Evolutionary conservation across 1,140 invertebrate species (phyloP).

Genomic region (Drosophila sproati): DNA sequence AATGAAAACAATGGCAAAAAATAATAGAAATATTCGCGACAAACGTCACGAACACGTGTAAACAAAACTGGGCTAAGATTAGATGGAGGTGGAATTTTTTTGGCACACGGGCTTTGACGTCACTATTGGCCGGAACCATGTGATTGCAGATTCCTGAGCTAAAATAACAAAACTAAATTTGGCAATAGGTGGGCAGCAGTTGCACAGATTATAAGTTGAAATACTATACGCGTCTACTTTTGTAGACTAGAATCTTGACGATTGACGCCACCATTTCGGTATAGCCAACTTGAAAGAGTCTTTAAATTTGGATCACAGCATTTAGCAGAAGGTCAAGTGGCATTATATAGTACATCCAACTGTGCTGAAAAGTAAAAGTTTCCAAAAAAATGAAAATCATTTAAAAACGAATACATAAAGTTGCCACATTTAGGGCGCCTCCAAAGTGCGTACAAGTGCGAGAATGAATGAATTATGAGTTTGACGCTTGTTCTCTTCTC

Average conservation of each 20-base stretch:
- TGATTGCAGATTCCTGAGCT: slow-evolving; percentile 45
- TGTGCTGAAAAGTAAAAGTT: slow-evolving; percentile 11
- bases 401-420: background rate
- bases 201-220: background rate
- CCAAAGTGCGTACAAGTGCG: slow-evolving; percentile 27
- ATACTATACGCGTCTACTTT: background rate
- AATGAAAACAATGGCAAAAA: slow-evolving; percentile 13
- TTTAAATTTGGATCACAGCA: background rate
- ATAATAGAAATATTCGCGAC: slow-evolving; percentile 40
- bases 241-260: slow-evolving; percentile 2
- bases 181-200: slow-evolving; percentile 15
- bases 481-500: slow-evolving; percentile 7
- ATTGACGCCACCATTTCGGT: slow-evolving; percentile 27
- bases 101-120: slow-evolving; percentile 10
- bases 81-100: background rate
- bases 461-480: slow-evolving; percentile 66
- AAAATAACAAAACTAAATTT: slow-evolving; percentile 40
- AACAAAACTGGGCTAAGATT: slow-evolving; percentile 15
- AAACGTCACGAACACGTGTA: slow-evolving; percentile 60
- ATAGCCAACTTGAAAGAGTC: slow-evolving; percentile 9
- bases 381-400: background rate
- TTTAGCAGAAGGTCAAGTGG: slow-evolving; percentile 20
- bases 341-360: background rate
- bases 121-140: slow-evolving; percentile 54
- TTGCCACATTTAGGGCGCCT: background rate